A percentile compares a stretch with the other conserved stretches of the same genome.
Conservation (phyloP, 2,797 vertebrate species). For the Limosa lapponica region DNA sequence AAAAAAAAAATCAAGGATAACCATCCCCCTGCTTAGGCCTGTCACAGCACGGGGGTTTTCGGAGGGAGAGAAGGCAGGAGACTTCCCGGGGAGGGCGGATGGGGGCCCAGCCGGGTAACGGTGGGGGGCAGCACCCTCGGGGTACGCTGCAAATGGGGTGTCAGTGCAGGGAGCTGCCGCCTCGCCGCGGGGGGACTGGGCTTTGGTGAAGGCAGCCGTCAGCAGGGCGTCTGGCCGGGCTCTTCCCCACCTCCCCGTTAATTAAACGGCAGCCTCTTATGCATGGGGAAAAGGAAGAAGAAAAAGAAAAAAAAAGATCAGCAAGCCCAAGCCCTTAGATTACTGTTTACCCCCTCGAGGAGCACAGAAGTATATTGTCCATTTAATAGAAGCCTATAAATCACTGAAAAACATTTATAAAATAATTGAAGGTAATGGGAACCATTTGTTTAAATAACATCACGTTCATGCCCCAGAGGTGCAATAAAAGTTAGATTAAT, state of each 20-base stretch:
- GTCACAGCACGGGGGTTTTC: background rate
- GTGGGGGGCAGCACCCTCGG: background rate
- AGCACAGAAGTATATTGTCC: slow-evolving; percentile 73
- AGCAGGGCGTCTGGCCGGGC: background rate
- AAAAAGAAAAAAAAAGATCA: slow-evolving; percentile 34
- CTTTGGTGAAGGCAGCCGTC: background rate
- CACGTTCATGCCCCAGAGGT: slow-evolving; percentile 73
- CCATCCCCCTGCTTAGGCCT: background rate
- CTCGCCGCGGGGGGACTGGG: accelerated
- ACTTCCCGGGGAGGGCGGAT: background rate
- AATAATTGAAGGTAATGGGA: slow-evolving; percentile 77
- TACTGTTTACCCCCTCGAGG: slow-evolving; percentile 58
- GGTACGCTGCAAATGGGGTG: background rate
- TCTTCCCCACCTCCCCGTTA: slow-evolving; percentile 10
- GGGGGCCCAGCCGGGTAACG: background rate
- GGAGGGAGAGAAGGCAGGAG: background rate
- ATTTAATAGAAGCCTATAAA: slow-evolving; percentile 75
- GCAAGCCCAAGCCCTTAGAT: slow-evolving; percentile 20
- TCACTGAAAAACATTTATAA: slow-evolving; percentile 72
- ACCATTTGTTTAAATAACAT: slow-evolving; percentile 79
- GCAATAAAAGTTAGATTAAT: slow-evolving; percentile 76
- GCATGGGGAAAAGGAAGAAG: slow-evolving; percentile 8
- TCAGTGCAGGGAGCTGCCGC: background rate
- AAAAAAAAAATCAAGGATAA: background rate
- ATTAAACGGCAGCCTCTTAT: slow-evolving; percentile 10